Conservation (phyloP, 1,140 invertebrate genomes). For the Drosophila eugracilis region DNA sequence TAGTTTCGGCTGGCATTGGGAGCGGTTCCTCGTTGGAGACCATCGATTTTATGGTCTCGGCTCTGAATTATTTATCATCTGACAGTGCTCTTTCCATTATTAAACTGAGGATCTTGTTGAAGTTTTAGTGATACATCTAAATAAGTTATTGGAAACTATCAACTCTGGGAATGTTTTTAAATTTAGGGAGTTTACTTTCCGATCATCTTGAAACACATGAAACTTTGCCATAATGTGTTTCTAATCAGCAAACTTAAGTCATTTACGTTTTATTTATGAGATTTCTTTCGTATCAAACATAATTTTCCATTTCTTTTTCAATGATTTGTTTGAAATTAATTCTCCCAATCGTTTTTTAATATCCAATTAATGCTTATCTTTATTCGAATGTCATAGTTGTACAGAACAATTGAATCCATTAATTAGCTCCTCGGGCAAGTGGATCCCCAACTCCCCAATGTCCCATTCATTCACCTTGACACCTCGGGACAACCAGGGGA, state of each 20-base stretch:
- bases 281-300: neutral
- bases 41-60: neutral
- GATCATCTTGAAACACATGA: no score
- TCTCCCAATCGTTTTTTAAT: constrained; percentile 5
- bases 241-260: neutral
- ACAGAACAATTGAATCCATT: constrained; percentile 57
- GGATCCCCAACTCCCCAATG: constrained; percentile 33
- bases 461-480: constrained; percentile 67
- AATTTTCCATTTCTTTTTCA: neutral
- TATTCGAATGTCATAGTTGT: constrained; percentile 11
- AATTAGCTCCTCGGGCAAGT: constrained; percentile 47
- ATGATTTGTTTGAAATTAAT: constrained; percentile 10
- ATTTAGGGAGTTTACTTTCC: no score
- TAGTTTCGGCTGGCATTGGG: constrained; percentile 29
- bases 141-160: neutral
- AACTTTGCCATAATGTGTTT: neutral
- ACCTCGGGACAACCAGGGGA: constrained; percentile 32
- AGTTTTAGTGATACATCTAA: neutral
- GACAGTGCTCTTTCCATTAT: neutral
- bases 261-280: neutral
- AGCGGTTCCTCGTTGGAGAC: neutral
- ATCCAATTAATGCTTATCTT: constrained; percentile 21
- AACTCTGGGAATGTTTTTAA: neutral
- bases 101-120: neutral
- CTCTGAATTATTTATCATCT: constrained; percentile 1